These are phyloP conservation scores for Belonocnema kinseyi DNA, from an alignment of 1,140 invertebrate species.

Conservation along the genomic window DNA sequence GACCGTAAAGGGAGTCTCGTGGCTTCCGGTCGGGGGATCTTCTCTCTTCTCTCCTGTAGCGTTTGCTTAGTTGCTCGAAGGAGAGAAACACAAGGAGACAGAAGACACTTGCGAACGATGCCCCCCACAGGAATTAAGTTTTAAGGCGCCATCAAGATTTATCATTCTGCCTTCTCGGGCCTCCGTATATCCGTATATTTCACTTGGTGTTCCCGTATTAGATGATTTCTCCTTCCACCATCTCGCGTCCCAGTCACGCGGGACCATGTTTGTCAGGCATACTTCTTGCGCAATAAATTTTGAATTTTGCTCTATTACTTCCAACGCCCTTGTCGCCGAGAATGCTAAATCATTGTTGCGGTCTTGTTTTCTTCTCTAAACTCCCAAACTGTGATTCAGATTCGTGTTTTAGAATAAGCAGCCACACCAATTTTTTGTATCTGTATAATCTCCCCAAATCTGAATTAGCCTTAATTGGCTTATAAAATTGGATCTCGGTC, in stretches of 20 bases:
- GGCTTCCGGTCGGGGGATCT: conserved; percentile 37
- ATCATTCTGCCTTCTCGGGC: conserved; percentile 40
- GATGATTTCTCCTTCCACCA: conserved; percentile 21
- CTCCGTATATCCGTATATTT: conserved; percentile 41
- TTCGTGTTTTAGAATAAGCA: neutral
- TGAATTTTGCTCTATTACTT: conserved; percentile 29
- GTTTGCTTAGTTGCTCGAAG: conserved; percentile 33
- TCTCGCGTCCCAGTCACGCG: conserved; percentile 28
- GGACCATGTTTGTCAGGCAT: conserved; percentile 24
- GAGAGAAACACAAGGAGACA: conserved; percentile 35
- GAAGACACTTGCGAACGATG: conserved; percentile 43
- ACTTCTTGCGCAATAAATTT: conserved; percentile 31
- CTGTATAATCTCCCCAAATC: too few relatives aligned
- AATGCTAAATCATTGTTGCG: conserved; percentile 16
- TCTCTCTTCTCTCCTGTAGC: neutral
- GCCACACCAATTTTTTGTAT: neutral
- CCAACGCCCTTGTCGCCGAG: conserved; percentile 23
- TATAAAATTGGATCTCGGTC: too few relatives aligned
- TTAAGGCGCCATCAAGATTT: conserved; percentile 59
- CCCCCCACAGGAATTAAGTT: conserved; percentile 57
- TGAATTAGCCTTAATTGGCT: too few relatives aligned
- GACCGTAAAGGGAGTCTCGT: conserved; percentile 46
- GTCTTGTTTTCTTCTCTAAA: conserved; percentile 17
- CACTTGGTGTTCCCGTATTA: conserved; percentile 41
- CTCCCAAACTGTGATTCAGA: conserved; percentile 18